Conservation (phyloP, 2,888 invertebrate species). For the Apeira syringaria region DNA sequence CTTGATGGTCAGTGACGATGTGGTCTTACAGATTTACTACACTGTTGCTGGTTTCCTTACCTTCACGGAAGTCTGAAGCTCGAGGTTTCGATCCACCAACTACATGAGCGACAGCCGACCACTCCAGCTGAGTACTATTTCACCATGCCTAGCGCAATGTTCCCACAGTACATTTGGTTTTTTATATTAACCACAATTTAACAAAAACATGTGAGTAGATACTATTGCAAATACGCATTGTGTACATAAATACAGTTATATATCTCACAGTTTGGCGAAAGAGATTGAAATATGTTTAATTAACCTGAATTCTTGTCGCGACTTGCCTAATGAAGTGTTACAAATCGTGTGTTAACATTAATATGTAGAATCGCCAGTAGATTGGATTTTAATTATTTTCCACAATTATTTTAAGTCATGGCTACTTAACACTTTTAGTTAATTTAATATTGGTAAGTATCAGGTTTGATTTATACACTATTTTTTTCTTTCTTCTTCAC, state of each 20-base stretch:
- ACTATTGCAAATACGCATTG: slow-evolving; percentile 20
- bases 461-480: too few species aligned
- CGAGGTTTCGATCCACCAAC: too few species aligned
- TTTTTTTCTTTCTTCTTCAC: too few species aligned
- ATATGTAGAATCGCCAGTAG: not conserved
- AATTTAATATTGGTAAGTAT: too few species aligned
- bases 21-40: too few species aligned
- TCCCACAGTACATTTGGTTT: slow-evolving; percentile 13
- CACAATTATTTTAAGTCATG: not conserved
- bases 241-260: slow-evolving; percentile 2
- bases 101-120: too few species aligned
- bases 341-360: slow-evolving; percentile 1
- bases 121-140: too few species aligned
- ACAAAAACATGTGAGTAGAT: slow-evolving; percentile 17
- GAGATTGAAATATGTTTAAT: slow-evolving; percentile 14
- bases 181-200: slow-evolving; percentile 2
- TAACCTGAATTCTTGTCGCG: slow-evolving; percentile 15
- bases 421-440: too few species aligned
- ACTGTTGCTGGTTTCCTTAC: too few species aligned
- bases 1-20: too few species aligned
- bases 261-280: slow-evolving; percentile 15
- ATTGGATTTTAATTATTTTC: slow-evolving; percentile 2
- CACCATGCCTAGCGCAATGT: not conserved
- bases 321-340: slow-evolving; percentile 5
- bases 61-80: too few species aligned